These are phyloP conservation scores for Donacobius atricapilla DNA, from an alignment of 2,113 vertebrate genomes.

Conservation along the genomic window DNA sequence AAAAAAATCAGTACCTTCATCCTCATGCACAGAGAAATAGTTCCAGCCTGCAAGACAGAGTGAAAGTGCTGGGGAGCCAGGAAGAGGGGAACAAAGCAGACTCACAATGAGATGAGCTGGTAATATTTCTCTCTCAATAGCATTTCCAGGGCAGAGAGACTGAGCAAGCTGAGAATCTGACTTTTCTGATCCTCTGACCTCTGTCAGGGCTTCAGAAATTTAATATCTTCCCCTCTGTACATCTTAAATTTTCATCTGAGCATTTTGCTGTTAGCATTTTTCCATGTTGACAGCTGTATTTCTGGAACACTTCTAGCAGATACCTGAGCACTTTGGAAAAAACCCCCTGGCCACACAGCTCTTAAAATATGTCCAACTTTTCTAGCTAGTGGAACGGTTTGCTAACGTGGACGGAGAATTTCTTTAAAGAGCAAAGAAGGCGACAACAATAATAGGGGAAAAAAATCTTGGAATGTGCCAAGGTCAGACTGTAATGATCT, in stretches of 20 bases:
- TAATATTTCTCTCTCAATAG: neutral
- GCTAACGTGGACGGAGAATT: neutral
- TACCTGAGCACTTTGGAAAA: constrained; percentile 46
- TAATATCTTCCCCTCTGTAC: neutral
- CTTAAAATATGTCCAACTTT: neutral
- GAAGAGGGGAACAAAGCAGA: neutral
- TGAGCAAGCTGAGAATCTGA: neutral
- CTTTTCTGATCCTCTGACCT: neutral
- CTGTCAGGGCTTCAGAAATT: neutral
- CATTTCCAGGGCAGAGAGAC: neutral
- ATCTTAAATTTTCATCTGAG: constrained; percentile 17
- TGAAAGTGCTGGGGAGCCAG: neutral
- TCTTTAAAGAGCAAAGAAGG: neutral
- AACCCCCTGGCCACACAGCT: constrained; percentile 26
- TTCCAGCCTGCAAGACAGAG: neutral
- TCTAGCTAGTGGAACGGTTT: neutral
- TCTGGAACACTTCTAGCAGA: neutral
- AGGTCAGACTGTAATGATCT: neutral
- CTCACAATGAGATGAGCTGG: neutral
- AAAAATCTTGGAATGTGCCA: constrained; percentile 25
- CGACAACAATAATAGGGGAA: neutral
- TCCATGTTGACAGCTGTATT: constrained; percentile 27
- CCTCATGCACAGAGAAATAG: neutral
- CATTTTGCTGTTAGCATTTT: constrained; percentile 53
- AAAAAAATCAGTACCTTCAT: neutral